Conservation (phyloP, 2,888 invertebrate genomes). For the Agrotis ipsilon region DNA sequence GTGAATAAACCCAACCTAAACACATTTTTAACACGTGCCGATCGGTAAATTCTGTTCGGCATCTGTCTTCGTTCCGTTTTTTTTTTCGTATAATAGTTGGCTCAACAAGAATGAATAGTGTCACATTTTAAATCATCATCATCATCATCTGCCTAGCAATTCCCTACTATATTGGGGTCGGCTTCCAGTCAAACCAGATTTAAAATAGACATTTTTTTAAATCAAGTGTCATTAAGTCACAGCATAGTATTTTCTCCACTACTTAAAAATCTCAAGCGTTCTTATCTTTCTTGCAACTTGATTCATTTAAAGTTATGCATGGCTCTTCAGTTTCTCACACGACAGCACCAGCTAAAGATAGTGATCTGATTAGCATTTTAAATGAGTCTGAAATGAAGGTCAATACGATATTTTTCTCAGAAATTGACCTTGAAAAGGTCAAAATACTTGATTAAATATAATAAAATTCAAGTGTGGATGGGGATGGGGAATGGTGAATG, state of each 20-base stretch:
- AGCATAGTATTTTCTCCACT: neutral
- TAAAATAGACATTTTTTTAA: too few species aligned
- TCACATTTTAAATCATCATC: neutral
- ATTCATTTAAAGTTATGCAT: slow-evolving; percentile 40
- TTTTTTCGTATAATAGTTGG: too few species aligned
- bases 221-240: neutral
- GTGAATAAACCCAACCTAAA: too few species aligned
- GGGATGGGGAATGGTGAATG: slow-evolving; percentile 13
- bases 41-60: too few species aligned
- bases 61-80: too few species aligned
- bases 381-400: slow-evolving; percentile 36
- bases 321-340: slow-evolving; percentile 44
- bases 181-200: too few species aligned
- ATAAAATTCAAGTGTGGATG: slow-evolving; percentile 35
- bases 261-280: slow-evolving; percentile 22
- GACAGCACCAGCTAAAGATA: slow-evolving; percentile 27
- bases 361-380: slow-evolving; percentile 45
- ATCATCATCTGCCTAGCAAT: too few species aligned
- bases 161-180: too few species aligned
- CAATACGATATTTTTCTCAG: slow-evolving; percentile 4
- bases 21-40: too few species aligned
- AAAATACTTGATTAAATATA: slow-evolving; percentile 36
- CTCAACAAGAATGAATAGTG: too few species aligned
- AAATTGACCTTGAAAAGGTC: slow-evolving; percentile 35
- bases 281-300: slow-evolving; percentile 38